Base-by-base conservation (phyloP, 2,113 vertebrate genomes). In the Phalacrocorax carbo region DNA sequence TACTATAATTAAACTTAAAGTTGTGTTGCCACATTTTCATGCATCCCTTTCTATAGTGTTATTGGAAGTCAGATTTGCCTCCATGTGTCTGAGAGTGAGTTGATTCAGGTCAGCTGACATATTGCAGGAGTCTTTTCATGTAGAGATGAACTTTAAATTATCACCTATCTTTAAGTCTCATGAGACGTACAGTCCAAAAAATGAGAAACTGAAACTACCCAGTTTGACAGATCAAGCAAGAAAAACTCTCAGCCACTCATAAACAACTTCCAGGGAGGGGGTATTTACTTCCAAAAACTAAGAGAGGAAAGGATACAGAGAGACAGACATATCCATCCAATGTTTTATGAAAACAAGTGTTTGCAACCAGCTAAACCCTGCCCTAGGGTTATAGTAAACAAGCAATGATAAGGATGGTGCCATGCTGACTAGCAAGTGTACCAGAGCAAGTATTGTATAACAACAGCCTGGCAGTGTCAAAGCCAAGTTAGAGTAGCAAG, bases 401-500 rank as follows among this genome's bases (percentile, higher is more conserved):
- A 90, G 61, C 17, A 76, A 17, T 60, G 36, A 64, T 82, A 93
- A 70, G 79, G 62, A 78, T 2, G 82, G 94, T 94, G 89, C 96
- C 94, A n/a, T 65, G 69, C 62, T 97, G 95, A 70, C 93, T 95
- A 65, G 82, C 61, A 73, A 70, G 60, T 81, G 52, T 87, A 70
- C 72, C 0, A 1, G 46, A 64, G 57, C 86, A 96, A 66, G 54
- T 93, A 94, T 96, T 97, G 69, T 88, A 32, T 96, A 66, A 96
- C 96, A 96, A 86, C 79, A 94, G 72, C 21, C n/a, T 86, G 75
- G 40, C 80, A 88, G 46, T 62, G 82, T 88, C 72, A 94, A 93
- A 95, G 93, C 70, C 91, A 89, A 88, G 90, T 90, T 94, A 90
- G 36, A 81, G 76, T 46, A 61, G 55, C 27, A 87, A 72, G 85